Evolutionary conservation across 2,888 invertebrate genomes (phyloP).

Genomic region (Troilus luridus): DNA sequence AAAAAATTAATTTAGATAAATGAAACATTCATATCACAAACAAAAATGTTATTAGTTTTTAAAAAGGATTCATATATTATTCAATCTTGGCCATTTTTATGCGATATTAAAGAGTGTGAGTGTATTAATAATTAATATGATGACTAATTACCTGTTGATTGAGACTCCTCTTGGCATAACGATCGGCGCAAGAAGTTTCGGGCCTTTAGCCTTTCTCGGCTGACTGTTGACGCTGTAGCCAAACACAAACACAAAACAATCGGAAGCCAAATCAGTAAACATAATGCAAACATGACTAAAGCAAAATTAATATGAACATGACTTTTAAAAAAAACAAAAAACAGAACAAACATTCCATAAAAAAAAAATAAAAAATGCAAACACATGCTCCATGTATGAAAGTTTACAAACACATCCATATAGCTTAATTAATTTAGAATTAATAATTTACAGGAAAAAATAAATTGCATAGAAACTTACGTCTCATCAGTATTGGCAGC

Average conservation of each 20-base stretch:
- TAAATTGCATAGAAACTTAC: slow-evolving; percentile 67
- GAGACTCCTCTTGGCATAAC: slow-evolving; percentile 71
- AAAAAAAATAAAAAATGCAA: slow-evolving; percentile 48
- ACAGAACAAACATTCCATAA: background rate
- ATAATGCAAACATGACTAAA: slow-evolving; percentile 58
- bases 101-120: background rate
- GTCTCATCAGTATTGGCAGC: slow-evolving; percentile 70
- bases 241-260: slow-evolving; percentile 57
- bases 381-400: slow-evolving; percentile 47
- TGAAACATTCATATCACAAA: slow-evolving; percentile 23
- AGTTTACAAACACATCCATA: slow-evolving; percentile 13
- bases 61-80: background rate
- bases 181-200: slow-evolving; percentile 64
- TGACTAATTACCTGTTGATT: slow-evolving; percentile 73
- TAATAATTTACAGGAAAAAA: background rate
- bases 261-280: slow-evolving; percentile 60
- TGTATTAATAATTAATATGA: slow-evolving; percentile 18
- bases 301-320: slow-evolving; percentile 37
- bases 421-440: slow-evolving; percentile 44
- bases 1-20: background rate
- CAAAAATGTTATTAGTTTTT: background rate
- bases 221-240: slow-evolving; percentile 66
- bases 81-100: background rate
- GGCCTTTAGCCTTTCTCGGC: slow-evolving; percentile 65
- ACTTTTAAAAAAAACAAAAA: background rate